Evolutionary conservation across 1,140 invertebrate genomes (phyloP).

Genomic region (roundworm (Caenorhabditis elegans)): WBcel235 BX284605.5:9615501-9616000

Average conservation of each 20-base stretch:
- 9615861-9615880: conserved; percentile 9
- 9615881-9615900: not conserved
- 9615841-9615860: not conserved
- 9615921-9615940: conserved; percentile 29
- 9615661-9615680: conserved; percentile 26
- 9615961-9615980: not conserved
- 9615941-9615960: not conserved
- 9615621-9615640: conserved; percentile 14
- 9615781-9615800: not conserved
- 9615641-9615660: not conserved
- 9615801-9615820: conserved; percentile 31
- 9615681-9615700: conserved; percentile 26
- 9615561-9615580: not conserved
- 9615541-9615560: not conserved
- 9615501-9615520: too few relatives aligned
- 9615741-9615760: not conserved
- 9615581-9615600: not conserved
- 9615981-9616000: not conserved
- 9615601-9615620: conserved; percentile 20
- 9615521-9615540: too few relatives aligned
- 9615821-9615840: conserved; percentile 24
- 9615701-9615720: conserved; percentile 25
- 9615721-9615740: not conserved
- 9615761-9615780: not conserved
- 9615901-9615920: conserved; percentile 12